Conservation (phyloP, 2,797 vertebrate genomes). For the Syncerus caffer region DNA sequence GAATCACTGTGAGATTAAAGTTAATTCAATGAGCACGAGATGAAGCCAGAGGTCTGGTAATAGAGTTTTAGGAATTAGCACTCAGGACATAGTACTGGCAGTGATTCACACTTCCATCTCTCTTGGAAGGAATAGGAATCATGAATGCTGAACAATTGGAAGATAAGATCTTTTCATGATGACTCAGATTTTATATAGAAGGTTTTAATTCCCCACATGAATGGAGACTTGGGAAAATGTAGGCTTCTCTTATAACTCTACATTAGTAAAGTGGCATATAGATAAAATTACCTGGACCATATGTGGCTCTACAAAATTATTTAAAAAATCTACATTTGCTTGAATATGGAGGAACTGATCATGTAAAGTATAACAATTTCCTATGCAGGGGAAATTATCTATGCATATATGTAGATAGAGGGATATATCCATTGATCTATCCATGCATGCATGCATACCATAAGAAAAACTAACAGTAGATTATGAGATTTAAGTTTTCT, state of each 20-base stretch:
- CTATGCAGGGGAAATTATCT: neutral
- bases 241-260: conserved; percentile 60
- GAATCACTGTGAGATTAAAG: neutral
- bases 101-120: neutral
- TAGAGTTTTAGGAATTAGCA: neutral
- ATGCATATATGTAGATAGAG: neutral
- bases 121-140: neutral
- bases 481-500: neutral
- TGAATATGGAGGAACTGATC: neutral
- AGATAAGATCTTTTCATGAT: neutral
- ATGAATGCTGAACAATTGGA: neutral
- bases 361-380: neutral
- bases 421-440: neutral
- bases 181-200: neutral
- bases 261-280: conserved; percentile 68
- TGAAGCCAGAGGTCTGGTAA: neutral
- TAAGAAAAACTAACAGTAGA: neutral
- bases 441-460: neutral
- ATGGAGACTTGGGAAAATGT: conserved; percentile 45
- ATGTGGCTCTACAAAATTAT: neutral
- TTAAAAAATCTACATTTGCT: neutral
- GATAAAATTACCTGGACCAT: neutral
- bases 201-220: conserved; percentile 34
- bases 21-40: neutral
- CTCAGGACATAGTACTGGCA: neutral